Evolutionary conservation across 2,113 vertebrate species (phyloP), one percentile per base, ranked within the genome.

Genomic region (Psilopsiagon aymara): DNA sequence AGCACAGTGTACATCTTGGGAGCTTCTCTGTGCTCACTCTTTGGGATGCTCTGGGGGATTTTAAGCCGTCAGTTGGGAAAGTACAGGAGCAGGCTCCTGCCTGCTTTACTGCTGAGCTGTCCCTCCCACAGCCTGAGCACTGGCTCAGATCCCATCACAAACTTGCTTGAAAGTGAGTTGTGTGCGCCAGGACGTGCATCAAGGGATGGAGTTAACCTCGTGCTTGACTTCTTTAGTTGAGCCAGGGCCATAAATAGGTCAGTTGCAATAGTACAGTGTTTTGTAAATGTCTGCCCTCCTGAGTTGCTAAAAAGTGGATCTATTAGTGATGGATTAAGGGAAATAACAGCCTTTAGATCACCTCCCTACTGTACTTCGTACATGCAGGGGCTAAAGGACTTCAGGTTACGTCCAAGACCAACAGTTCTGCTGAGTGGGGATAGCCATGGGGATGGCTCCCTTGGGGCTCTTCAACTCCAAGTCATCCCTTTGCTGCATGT

Each of bases 181-280:
- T 71, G 33, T 15, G 43, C 1, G 2, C 51, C 35, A 6, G 27
- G 74, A 33, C 1, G 1, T 0, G 1, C 35, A 2, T n/a, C 24
- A 24, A 43, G 57, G 74, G 66, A 57, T 53, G 78, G 55, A 64
- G 43, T 31, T 82, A 79, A 51, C 11, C 2, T 1, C 2, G 2
- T 37, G 33, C n/a, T 80, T 47, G 43, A 10, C 49, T 53, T n/a
- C 46, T n/a, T 57, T 8, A n/a, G 21, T 13, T 92, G 64, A 44
- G 57, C 5, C 60, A 35, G 51, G 39, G 19, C 55, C 47, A 20
- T 52, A 71, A 64, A 3, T 11, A 41, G 46, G 20, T 51, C 68
- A 39, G 0, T 70, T 8, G 13, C 76, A 52, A 17, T 35, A 51
- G 10, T 43, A 17, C 27, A 10, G 43, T 3, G 0, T 51, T 86